Percentiles rank a stretch among this genome's conserved stretches.
Evolutionary conservation across 2,113 vertebrate species (phyloP).

Genomic region (Charadrius vociferus): DNA sequence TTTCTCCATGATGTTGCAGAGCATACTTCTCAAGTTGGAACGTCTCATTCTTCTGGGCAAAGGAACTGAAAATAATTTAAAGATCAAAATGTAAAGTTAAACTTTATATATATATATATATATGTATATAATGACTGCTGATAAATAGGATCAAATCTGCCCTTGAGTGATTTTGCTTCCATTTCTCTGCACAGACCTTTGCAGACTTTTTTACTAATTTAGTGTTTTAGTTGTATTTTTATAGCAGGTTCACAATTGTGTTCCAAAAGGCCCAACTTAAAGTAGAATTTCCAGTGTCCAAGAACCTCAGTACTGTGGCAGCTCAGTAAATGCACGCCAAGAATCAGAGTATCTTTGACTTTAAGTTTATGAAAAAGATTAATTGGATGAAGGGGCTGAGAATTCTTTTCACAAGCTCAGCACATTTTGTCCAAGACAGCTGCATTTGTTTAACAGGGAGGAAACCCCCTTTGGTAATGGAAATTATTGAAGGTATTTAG

Average conservation of each 20-base stretch:
- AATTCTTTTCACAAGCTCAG: background rate
- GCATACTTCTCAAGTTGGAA: background rate
- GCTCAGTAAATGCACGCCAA: background rate
- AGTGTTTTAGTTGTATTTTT: background rate
- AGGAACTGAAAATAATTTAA: background rate
- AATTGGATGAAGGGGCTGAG: background rate
- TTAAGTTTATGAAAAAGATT: background rate
- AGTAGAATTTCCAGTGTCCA: background rate
- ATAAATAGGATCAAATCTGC: background rate
- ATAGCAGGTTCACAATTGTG: background rate
- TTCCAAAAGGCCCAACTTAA: background rate
- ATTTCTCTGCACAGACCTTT: background rate
- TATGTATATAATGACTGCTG: too few relatives aligned
- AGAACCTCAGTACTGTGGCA: background rate
- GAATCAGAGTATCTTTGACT: background rate
- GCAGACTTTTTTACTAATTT: background rate
- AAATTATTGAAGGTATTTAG: slow-evolving; percentile 22
- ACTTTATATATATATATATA: background rate
- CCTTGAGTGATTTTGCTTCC: background rate
- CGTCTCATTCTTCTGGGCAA: background rate
- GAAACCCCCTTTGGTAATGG: slow-evolving; percentile 30
- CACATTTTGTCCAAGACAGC: background rate
- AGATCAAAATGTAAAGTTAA: background rate
- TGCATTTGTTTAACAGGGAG: slow-evolving; percentile 21
- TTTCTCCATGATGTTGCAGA: background rate